Conservation (phyloP, 2,888 invertebrate species). For the Bombyx huttoni region DNA sequence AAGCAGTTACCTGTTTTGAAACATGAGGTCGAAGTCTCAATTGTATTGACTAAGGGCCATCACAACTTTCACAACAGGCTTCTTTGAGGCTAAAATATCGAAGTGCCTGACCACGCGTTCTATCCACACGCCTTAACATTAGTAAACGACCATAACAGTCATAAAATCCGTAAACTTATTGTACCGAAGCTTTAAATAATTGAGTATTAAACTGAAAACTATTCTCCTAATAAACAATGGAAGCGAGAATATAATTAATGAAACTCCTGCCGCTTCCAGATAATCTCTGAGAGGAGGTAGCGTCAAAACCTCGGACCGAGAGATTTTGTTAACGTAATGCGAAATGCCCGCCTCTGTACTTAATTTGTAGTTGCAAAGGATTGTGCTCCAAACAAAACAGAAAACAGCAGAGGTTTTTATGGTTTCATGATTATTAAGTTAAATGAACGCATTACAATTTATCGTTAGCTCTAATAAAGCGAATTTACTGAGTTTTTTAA, state of each 20-base stretch:
- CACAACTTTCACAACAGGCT: too few relatives aligned
- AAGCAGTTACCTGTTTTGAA: too few relatives aligned
- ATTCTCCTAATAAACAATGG: background rate
- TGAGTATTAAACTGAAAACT: background rate
- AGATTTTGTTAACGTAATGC: constrained; percentile 22
- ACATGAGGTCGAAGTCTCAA: too few relatives aligned
- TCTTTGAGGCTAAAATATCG: too few relatives aligned
- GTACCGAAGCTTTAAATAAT: background rate
- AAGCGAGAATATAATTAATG: background rate
- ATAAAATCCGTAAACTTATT: background rate
- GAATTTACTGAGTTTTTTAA: background rate
- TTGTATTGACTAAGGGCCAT: too few relatives aligned
- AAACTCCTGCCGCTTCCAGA: background rate
- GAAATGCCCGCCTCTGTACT: constrained; percentile 19
- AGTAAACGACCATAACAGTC: background rate
- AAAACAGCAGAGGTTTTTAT: constrained; percentile 4
- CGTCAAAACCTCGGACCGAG: constrained; percentile 14
- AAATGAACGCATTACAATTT: background rate
- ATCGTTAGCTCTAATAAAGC: background rate
- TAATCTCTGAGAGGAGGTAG: constrained; percentile 6
- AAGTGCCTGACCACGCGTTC: too few relatives aligned
- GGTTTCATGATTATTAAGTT: background rate
- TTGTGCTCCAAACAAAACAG: constrained; percentile 19
- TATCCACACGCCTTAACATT: too few relatives aligned
- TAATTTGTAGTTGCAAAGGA: constrained; percentile 24